Conservation (phyloP, 2,113 vertebrate genomes). For the Gnathonemus echidnorhynchus region DNA sequence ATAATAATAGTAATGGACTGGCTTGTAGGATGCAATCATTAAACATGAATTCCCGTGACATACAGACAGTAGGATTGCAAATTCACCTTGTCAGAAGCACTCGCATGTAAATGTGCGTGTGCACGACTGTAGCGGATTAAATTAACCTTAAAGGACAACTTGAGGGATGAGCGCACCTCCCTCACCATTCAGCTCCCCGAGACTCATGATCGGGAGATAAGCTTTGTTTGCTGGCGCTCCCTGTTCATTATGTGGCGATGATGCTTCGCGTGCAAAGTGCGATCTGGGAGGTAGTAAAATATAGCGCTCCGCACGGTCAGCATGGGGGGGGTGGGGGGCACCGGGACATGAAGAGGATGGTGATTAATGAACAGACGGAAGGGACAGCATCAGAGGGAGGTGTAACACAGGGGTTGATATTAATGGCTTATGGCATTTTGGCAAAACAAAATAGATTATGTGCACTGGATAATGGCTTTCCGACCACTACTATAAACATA, state of each 20-base stretch:
- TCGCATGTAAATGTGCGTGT: background rate
- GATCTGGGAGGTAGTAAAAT: background rate
- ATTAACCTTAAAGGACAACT: background rate
- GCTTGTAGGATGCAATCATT: background rate
- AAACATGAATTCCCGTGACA: background rate
- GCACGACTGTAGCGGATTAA: background rate
- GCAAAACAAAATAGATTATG: background rate
- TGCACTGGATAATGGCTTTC: background rate
- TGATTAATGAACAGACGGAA: conserved; percentile 8
- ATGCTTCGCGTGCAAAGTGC: background rate
- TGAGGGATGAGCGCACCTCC: background rate
- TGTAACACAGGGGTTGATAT: background rate
- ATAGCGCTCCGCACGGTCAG: background rate
- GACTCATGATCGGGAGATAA: background rate
- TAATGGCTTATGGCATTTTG: background rate
- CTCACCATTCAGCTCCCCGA: background rate
- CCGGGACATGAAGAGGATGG: background rate
- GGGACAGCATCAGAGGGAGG: background rate
- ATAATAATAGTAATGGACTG: background rate
- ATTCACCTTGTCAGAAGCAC: background rate
- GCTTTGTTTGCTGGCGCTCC: too few species aligned
- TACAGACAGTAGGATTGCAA: background rate
- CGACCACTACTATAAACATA: background rate
- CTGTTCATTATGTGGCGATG: too few species aligned
- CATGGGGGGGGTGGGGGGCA: background rate